Conservation (phyloP, 2,113 vertebrate species). For the Grammomys dolichurus region DNA sequence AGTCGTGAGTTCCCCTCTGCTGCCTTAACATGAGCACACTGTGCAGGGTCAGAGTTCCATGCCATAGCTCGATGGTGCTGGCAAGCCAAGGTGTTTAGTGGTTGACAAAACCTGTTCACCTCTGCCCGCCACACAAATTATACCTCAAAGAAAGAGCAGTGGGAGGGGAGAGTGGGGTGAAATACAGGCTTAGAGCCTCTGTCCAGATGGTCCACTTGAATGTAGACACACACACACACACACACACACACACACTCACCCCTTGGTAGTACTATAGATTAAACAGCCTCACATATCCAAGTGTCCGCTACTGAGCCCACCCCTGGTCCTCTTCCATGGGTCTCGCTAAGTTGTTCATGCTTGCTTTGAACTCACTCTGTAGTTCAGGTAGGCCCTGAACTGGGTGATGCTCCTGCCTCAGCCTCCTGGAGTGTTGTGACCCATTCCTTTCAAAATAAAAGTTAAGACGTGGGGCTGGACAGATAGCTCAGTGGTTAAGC, state of each 20-base stretch:
- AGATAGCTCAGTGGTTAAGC: neutral
- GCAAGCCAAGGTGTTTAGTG: neutral
- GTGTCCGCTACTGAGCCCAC: neutral
- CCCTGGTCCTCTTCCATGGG: neutral
- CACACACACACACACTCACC: too few relatives aligned
- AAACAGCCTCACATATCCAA: neutral
- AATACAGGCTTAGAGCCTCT: neutral
- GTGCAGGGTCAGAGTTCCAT: neutral
- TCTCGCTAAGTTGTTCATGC: neutral
- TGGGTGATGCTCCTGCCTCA: neutral
- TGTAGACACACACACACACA: neutral
- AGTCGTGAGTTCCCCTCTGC: neutral
- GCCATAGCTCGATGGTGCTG: neutral
- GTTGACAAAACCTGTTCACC: neutral
- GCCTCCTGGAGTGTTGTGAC: neutral
- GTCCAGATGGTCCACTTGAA: neutral
- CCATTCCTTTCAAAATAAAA: slow-evolving; percentile 57
- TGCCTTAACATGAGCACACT: neutral
- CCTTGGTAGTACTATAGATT: neutral
- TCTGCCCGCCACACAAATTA: neutral
- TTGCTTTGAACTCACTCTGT: neutral
- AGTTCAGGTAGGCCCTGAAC: neutral
- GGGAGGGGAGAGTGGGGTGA: neutral
- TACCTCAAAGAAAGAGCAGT: neutral
- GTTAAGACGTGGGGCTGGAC: neutral